Base-by-base conservation (phyloP, 2,113 vertebrate genomes). In the Penelope pileata region DNA sequence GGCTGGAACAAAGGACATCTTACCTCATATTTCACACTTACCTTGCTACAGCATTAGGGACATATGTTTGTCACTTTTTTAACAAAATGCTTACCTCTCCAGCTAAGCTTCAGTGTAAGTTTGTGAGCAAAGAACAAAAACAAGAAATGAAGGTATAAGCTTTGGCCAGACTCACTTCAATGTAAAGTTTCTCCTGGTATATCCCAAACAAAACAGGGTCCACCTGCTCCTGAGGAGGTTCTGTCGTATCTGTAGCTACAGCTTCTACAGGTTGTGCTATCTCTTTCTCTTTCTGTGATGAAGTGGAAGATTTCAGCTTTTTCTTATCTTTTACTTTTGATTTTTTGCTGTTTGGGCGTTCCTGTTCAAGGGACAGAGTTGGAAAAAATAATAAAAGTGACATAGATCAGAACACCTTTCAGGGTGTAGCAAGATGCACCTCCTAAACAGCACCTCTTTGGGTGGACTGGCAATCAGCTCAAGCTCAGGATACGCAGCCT, bases 151-250 rank as follows among this genome's bases (percentile, higher is more conserved):
- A 38, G 14, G 6, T 1, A 48, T 2, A 32, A 40, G 47, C 23
- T 77, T 24, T 73, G 68, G 45, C 48, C 30, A 79, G 43, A 90
- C 97, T 96, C 92, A 98, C 98, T 96, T 98, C 95, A 16, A 58
- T 34, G 34, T 97, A 94, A 80, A 98, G 96, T 26, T 96, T 96
- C 67, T 97, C 96, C 26, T 21, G 94, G 91, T 98, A 98, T 9
- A 36, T 96, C 64, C 88, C 63, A 93, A 97, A 93, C 82, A 96
- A 54, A 76, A 85, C 1, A 26, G 96, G 94, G 23, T 98, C 98
- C 30, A 86, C 79, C 34, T 96, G 95, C 34, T 96, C 95, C 69
- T 19, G 87, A 66, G 7, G 83, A 68, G 59, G 5, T 12, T 63
- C 50, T 6, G 9, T 16, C 36, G 23, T 10, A 6, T 93, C 94